Base-by-base conservation (phyloP, 2,113 vertebrate genomes). In the Ammospiza caudacuta region DNA sequence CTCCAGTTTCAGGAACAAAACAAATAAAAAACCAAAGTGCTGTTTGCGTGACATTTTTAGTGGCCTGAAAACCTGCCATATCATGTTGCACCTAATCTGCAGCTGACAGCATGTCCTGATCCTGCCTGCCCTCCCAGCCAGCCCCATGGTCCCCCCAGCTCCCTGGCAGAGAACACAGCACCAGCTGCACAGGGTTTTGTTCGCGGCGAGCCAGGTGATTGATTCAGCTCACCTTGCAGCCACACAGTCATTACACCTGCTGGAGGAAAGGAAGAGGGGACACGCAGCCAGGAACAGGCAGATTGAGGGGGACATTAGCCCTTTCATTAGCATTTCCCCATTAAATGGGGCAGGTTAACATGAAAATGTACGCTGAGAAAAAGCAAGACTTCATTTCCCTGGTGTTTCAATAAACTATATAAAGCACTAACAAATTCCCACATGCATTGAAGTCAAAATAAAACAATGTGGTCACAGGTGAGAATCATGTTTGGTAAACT, bases 1-100 rank as follows among this genome's bases (percentile, higher is more conserved):
- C 90, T 92, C 81, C 63, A 35, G 63, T 43, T 95, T 80, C 79
- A 89, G 91, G 55, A 94, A 83, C 47, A 90, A 87, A 94, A 66
- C 88, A 94, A 94, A 77, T 17, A 37, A 86, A 88, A 94, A 94
- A 17, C 9, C 33, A 7, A 83, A 94, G 79, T 24, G n/a, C 54
- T 43, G 67, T 59, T 94, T 68, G 64, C n/a, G 14, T 43, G 86
- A 88, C 88, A 54, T 59, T 83, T 94, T 81, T 88, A 49, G 73
- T 9, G 57, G 68, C 57, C 73, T 87, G 68, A 81, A 94, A 90
- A 77, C 18, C 33, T 55, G 72, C 6, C 3, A 8, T 86, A 86
- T 94, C 83, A 13, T 2, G 15, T 86, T 78, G 64, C 80, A 81
- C 44, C 76, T 70, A 12, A 86, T 52, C 43, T 52, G 89, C 68